Conservation (phyloP, 2,888 invertebrate genomes). For the Eulithis testata region DNA sequence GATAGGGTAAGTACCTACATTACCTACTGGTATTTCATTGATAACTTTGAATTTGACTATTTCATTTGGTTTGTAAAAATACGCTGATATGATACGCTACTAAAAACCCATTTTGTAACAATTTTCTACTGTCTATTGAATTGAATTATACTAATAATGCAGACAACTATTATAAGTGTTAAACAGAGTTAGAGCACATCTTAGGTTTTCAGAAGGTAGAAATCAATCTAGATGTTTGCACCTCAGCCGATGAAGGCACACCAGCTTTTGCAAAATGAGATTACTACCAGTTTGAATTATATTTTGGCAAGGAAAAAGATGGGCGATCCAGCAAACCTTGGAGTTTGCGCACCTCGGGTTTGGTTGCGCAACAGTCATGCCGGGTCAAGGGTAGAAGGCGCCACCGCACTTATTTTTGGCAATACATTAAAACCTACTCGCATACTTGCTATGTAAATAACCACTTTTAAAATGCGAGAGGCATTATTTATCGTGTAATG, state of each 20-base stretch:
- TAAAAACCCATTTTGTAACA: too few species aligned
- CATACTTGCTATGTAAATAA: constrained; percentile 60
- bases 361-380: constrained; percentile 65
- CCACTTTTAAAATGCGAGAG: constrained; percentile 51
- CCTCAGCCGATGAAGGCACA: too few species aligned
- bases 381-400: constrained; percentile 75
- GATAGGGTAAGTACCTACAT: too few species aligned
- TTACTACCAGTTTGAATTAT: constrained; percentile 33
- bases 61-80: too few species aligned
- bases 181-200: too few species aligned
- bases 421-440: constrained; percentile 55
- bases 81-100: too few species aligned
- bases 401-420: constrained; percentile 74
- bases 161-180: too few species aligned
- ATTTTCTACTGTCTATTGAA: too few species aligned
- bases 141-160: too few species aligned
- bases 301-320: constrained; percentile 70
- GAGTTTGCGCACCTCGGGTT: constrained; percentile 59
- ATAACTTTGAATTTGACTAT: neutral
- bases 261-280: too few species aligned
- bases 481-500: constrained; percentile 30
- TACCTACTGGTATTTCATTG: neutral
- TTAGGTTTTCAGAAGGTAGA: too few species aligned
- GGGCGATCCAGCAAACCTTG: constrained; percentile 67
- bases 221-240: too few species aligned